These are phyloP conservation scores for Dasypogon diadema DNA, from an alignment of 2,888 invertebrate species.

Conservation along the genomic window DNA sequence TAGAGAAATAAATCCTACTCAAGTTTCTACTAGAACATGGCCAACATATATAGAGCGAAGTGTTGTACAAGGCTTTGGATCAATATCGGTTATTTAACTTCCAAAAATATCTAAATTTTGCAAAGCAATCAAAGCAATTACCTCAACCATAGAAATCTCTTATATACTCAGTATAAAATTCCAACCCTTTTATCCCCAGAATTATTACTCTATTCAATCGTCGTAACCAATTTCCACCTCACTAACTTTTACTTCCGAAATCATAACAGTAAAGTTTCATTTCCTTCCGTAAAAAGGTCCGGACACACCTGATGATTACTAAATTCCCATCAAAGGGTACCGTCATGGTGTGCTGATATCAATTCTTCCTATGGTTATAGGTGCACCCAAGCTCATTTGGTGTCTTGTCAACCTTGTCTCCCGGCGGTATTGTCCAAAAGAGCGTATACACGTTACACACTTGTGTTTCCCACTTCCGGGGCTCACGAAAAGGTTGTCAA, in stretches of 20 bases:
- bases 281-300: conserved; percentile 1
- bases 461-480: background rate
- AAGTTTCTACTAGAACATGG: no score
- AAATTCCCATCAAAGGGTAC: background rate
- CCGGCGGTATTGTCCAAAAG: background rate
- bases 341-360: no score
- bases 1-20: no score
- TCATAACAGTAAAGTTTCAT: background rate
- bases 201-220: no score
- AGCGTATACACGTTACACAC: background rate
- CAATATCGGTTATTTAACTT: no score
- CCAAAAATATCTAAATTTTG: no score
- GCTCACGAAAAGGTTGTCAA: conserved; percentile 3
- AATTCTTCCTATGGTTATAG: background rate
- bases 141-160: no score
- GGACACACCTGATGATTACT: background rate
- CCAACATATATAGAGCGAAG: no score
- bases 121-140: no score
- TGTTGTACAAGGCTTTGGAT: no score
- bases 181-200: no score
- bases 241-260: background rate
- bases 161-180: no score
- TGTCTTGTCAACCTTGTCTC: background rate
- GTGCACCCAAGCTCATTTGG: background rate
- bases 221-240: conserved; percentile 10